Evolutionary conservation across 2,888 invertebrate genomes (phyloP).

Genomic region (Parascotia fuliginaria): DNA sequence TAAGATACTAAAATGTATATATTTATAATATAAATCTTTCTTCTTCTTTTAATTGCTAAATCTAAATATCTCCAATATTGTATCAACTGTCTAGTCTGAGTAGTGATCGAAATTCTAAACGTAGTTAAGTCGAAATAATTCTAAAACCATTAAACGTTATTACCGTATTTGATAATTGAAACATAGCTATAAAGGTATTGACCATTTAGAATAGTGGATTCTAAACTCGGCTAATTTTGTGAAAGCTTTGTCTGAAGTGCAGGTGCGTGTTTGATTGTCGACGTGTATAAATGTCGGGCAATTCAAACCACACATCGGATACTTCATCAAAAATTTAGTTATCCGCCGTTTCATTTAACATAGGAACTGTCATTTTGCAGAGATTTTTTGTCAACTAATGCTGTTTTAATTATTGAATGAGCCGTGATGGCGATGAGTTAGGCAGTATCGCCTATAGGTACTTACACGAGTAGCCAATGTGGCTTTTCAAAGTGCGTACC

Average conservation of each 20-base stretch:
- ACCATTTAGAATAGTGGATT: constrained; percentile 2
- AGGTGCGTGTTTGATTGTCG: constrained; percentile 9
- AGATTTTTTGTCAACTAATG: neutral
- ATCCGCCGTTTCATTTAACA: neutral
- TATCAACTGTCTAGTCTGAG: no score
- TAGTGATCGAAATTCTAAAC: no score
- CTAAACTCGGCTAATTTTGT: constrained; percentile 4
- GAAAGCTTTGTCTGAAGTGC: constrained; percentile 2
- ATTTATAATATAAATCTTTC: no score
- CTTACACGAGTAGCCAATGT: no score
- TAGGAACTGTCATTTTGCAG: neutral
- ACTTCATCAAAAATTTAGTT: constrained; percentile 1
- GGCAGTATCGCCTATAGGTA: no score
- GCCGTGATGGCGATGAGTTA: no score
- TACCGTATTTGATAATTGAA: neutral
- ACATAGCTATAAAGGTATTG: neutral
- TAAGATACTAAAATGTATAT: no score
- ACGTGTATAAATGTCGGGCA: constrained; percentile 9
- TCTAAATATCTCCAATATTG: no score
- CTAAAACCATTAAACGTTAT: neutral
- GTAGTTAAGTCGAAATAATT: no score
- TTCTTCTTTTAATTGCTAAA: no score
- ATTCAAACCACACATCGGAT: constrained; percentile 3
- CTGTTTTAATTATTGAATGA: no score
- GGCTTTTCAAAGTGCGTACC: no score